Evolutionary conservation across 2,888 invertebrate genomes (phyloP), one percentile per base, ranked within the genome.

Genomic region (Xestoiulus laeticollis): DNA sequence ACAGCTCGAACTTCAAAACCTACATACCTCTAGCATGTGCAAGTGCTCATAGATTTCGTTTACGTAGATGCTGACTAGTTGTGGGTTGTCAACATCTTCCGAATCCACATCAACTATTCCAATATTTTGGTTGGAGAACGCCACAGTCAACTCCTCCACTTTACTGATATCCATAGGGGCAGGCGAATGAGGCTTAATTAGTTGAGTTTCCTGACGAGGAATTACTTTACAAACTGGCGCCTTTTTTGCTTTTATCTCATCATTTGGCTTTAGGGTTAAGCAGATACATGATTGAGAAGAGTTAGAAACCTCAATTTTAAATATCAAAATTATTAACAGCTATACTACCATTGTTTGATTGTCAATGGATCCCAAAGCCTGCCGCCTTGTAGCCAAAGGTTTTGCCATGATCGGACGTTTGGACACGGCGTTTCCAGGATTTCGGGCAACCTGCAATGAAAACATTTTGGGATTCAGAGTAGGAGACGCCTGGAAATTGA

Each of bases 1-100:
- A 89, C 85, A 89, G 85, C 43, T n/a, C n/a, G n/a, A n/a, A n/a
- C n/a, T n/a, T n/a, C 14, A 88, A 59, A n/a, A 84, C 44, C 30
- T 44, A 83, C 84, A 88, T 89, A 91, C 93, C 92, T 98, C 98
- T 89, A 98, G 92, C 86, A 94, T 92, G 89, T 94, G 94, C 91
- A 98, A 93, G 92, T 98, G 97, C 26, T 93, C 93, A 91, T 97
- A 98, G 91, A 99, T 98, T 90, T 98, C 98, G 89, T 96, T 95
- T 48, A 96, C 95, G 92, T 98, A 98, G 90, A 95, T 95, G 22
- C 96, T 94, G 91, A 97, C 95, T 90, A 97, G 93, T 90, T 96
- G 93, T 3, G 96, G 95, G 92, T 96, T 96, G 84, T 94, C 93
- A 78, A 93, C 93, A 91, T 96, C 96, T 85, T 94, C 94, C 91